Percentiles rank a stretch among this genome's conserved stretches.
These are phyloP conservation scores for Ammodytes marinus DNA, from an alignment of 2,113 vertebrate genomes.

Conservation along the genomic window DNA sequence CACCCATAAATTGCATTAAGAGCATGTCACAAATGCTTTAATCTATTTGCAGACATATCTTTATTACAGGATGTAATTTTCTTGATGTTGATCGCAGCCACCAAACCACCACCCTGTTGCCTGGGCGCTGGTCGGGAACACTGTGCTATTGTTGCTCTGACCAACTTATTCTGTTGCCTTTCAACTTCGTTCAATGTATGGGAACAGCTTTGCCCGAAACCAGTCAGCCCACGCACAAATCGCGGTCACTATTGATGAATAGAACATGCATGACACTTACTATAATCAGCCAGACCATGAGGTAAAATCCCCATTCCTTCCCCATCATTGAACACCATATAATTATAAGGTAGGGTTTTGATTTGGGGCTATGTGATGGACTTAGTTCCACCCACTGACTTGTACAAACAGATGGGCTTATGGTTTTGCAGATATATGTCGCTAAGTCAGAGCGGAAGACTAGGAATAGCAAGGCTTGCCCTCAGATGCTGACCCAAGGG, in stretches of 20 bases:
- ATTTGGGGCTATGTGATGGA: conserved; percentile 74
- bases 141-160: conserved; percentile 49
- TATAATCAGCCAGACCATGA: conserved; percentile 78
- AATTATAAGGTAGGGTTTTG: conserved; percentile 81
- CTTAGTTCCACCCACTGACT: conserved; percentile 78
- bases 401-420: conserved; percentile 69
- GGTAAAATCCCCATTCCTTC: conserved; percentile 65
- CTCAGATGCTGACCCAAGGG: conserved; percentile 18
- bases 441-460: conserved; percentile 50
- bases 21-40: conserved; percentile 32
- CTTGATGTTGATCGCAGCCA: conserved; percentile 38
- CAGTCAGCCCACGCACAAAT: conserved; percentile 44
- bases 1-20: conserved; percentile 30
- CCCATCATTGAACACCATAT: conserved; percentile 65
- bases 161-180: conserved; percentile 55
- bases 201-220: conserved; percentile 35
- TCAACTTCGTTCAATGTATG: conserved; percentile 43
- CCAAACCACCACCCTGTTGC: conserved; percentile 34
- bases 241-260: conserved; percentile 63
- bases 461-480: conserved; percentile 35
- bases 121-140: conserved; percentile 39
- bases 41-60: conserved; percentile 43
- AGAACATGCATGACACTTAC: conserved; percentile 50
- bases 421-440: conserved; percentile 59
- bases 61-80: conserved; percentile 63